Percentiles rank a stretch among this genome's conserved stretches.
These are phyloP conservation scores for Rhynchomys soricoides DNA, from an alignment of 2,113 vertebrate genomes.

Conservation along the genomic window DNA sequence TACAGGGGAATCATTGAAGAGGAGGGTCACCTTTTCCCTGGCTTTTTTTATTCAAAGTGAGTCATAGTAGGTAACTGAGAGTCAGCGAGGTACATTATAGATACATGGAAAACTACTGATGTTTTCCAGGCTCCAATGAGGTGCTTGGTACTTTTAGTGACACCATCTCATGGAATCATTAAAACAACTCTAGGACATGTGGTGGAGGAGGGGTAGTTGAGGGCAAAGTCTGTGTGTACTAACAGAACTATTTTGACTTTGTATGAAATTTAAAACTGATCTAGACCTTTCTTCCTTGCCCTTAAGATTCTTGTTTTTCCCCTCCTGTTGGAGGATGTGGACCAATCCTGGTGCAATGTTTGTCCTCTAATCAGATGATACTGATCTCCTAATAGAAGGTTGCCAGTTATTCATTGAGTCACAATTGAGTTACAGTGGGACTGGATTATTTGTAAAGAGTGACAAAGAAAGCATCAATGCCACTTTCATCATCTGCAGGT, in stretches of 20 bases:
- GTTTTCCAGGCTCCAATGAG: not conserved
- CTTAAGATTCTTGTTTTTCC: not conserved
- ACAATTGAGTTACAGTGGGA: not conserved
- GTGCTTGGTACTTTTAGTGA: not conserved
- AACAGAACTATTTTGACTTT: constrained; percentile 29
- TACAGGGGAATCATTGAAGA: not conserved
- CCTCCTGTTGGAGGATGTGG: not conserved
- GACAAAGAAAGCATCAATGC: not conserved
- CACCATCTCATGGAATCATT: not conserved
- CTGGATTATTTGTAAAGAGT: not conserved
- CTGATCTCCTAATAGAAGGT: not conserved
- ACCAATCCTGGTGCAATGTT: not conserved
- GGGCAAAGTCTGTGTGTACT: not conserved
- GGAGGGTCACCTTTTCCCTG: not conserved
- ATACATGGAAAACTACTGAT: constrained; percentile 8
- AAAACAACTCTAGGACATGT: not conserved
- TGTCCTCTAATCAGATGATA: not conserved
- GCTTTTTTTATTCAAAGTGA: not conserved
- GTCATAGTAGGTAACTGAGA: not conserved
- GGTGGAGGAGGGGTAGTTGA: too few relatives aligned
- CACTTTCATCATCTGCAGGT: not conserved
- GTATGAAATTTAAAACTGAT: constrained; percentile 39
- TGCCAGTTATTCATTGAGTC: not conserved
- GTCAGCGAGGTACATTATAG: not conserved
- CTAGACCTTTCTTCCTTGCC: not conserved